Conservation (phyloP, 2,888 invertebrate species). For the Sminthurides aquaticus region DNA sequence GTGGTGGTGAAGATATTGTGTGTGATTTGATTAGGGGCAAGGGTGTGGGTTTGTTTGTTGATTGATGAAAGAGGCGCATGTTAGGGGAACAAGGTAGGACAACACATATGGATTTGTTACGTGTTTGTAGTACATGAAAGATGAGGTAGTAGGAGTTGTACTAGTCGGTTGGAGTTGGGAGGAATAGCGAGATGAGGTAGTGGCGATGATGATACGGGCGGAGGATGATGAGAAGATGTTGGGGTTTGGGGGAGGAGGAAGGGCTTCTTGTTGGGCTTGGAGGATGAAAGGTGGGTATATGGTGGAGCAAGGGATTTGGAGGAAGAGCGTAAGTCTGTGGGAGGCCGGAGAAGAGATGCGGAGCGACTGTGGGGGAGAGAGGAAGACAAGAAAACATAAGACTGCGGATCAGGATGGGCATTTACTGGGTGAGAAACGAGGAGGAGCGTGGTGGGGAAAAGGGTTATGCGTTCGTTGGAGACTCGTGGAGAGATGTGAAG, state of each 20-base stretch:
- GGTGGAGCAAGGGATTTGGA: too few relatives aligned
- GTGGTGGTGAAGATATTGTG: too few relatives aligned
- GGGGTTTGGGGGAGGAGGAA: not conserved
- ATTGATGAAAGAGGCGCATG: not conserved
- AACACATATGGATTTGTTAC: not conserved
- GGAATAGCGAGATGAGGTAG: too few relatives aligned
- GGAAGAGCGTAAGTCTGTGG: slow-evolving; percentile 1
- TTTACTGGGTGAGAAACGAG: not conserved
- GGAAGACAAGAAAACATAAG: not conserved
- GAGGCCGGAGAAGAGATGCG: not conserved
- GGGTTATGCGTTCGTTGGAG: not conserved
- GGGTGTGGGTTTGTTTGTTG: not conserved
- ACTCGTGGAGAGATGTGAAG: not conserved
- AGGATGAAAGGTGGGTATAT: not conserved
- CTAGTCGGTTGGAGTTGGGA: too few relatives aligned
- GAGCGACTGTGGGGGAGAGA: not conserved
- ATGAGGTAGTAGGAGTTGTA: not conserved
- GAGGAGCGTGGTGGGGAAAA: not conserved
- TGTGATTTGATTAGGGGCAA: too few relatives aligned
- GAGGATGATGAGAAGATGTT: too few relatives aligned
- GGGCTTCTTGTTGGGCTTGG: slow-evolving; percentile 2
- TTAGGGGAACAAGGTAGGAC: not conserved
- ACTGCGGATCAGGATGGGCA: not conserved
- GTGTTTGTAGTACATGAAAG: not conserved
- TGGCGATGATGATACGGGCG: too few relatives aligned